phyloP scores from a whole-genome alignment of 1,140 invertebrate genomes.

The Bombus waltoni region DNA sequence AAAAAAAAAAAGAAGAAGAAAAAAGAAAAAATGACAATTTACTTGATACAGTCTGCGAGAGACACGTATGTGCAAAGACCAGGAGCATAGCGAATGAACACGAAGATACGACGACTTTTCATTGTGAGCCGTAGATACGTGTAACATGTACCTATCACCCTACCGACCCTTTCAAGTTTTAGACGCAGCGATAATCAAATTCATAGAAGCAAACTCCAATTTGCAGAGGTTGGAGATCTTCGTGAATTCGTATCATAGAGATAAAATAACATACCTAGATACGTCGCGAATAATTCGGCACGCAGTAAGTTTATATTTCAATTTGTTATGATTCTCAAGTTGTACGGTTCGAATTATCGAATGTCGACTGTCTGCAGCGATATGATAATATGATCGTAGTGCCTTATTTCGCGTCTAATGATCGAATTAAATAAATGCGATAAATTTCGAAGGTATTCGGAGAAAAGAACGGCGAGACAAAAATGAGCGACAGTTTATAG shows the following conservation, averaged over 20 bases:
- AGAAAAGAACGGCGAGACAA: not conserved
- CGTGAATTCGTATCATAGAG: fast-evolving
- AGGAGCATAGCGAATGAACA: no score
- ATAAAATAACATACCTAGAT: not conserved
- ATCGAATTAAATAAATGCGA: not conserved
- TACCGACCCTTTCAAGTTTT: no score
- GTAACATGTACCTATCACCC: no score
- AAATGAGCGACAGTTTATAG: not conserved
- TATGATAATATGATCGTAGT: not conserved
- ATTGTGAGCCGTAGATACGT: no score
- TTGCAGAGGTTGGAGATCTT: not conserved
- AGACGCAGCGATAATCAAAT: no score
- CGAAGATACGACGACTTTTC: no score
- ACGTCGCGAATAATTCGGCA: not conserved
- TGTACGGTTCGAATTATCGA: not conserved
- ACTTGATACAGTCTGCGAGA: no score
- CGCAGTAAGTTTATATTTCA: not conserved
- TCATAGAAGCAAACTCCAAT: no score
- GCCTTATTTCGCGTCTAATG: not conserved
- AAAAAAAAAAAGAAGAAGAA: no score
- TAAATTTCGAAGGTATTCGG: slow-evolving; percentile 5
- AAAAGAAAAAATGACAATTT: no score
- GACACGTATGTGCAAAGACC: no score
- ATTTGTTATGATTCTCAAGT: not conserved
- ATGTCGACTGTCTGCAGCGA: no score